Conservation (phyloP, 2,797 vertebrate genomes). For the Morus bassanus region DNA sequence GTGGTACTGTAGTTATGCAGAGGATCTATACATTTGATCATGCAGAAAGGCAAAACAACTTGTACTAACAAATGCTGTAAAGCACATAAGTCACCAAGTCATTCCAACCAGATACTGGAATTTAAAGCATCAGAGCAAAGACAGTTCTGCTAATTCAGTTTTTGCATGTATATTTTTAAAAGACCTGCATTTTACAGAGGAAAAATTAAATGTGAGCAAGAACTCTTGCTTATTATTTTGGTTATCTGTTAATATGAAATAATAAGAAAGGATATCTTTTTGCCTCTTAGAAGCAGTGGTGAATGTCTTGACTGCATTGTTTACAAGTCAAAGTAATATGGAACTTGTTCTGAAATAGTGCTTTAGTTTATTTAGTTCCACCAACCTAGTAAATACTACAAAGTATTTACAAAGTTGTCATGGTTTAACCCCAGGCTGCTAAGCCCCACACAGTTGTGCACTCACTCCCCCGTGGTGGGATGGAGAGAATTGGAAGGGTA, state of each 20-base stretch:
- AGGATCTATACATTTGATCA: neutral
- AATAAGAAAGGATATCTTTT: neutral
- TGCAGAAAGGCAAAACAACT: neutral
- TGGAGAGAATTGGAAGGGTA: neutral
- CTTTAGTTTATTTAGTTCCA: constrained; percentile 14
- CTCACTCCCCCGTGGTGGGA: fast-evolving
- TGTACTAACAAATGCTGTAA: neutral
- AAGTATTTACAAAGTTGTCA: neutral
- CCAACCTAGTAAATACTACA: neutral
- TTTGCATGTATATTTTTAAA: neutral
- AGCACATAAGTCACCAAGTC: neutral
- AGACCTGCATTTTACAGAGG: neutral
- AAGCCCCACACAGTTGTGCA: fast-evolving
- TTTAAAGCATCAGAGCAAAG: neutral
- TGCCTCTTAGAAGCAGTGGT: neutral
- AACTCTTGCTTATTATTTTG: neutral
- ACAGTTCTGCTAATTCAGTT: neutral
- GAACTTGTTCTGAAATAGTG: neutral
- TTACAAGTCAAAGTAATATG: neutral
- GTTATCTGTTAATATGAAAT: neutral
- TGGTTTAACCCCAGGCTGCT: neutral
- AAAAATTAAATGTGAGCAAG: neutral
- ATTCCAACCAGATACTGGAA: neutral
- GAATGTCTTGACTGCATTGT: neutral
- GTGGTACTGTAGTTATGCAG: neutral